Base-by-base conservation (phyloP, 2,888 invertebrate species). In the Protodeltote pygarga region DNA sequence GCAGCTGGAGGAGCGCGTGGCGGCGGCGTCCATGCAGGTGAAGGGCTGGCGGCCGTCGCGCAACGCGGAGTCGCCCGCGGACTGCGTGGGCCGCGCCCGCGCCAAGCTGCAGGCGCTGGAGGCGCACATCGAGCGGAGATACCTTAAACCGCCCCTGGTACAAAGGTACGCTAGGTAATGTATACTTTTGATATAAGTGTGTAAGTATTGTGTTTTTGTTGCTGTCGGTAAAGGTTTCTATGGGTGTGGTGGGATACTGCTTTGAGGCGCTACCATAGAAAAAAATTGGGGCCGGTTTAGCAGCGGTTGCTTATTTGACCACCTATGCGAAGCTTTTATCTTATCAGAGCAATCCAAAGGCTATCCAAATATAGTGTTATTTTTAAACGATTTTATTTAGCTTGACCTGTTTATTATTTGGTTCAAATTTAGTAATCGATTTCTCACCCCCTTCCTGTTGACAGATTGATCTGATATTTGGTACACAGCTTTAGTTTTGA, bases 101-200 rank as follows among this genome's bases (percentile, higher is more conserved):
- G 95, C 95, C 70, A 94, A 97, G 71, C 93, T 99, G 40, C 93
- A 96, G 3, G 94, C 95, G 0, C 90, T 99, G 8, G 98, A 99
- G 85, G 95, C 95, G 0, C 97, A 97, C 65, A 97, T 99, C 39
- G 99, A 99, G 85, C 92, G 98, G 67, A 93, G 99, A 65, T 99
- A 98, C 83, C 93, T 99, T 27, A 98, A 98, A 84, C 98, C 98
- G 47, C 98, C 98, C 27, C 93, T 99, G 45, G 97, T 96, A 73
- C 90, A 88, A 78, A 91, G 91, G 91, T 90, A 84, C 73, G 83
- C 84, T 81, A 83, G 86, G 85, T 85, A 86, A 83, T 78, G 83
- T 80, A 70, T 60, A 25, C 6, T 3, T 16, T 6, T 27, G 24
- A 24, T 34, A 13, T 28, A 32, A 2, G 13, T 16, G 16, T 42